Conservation (phyloP, 2,113 vertebrate species). For the Zootoca vivipara region DNA sequence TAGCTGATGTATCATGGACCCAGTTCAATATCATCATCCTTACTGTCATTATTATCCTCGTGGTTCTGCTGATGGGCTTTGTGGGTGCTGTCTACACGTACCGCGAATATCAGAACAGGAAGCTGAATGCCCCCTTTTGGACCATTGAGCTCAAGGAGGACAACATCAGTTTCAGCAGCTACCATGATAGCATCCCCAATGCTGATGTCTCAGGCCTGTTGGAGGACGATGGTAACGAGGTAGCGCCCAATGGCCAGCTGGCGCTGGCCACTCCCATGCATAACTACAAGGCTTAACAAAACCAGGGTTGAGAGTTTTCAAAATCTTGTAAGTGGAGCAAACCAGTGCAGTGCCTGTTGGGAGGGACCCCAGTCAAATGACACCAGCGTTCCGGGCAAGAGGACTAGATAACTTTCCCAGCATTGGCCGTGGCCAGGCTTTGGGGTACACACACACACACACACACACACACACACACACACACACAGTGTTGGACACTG, state of each 20-base stretch:
- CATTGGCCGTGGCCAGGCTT: constrained; percentile 43
- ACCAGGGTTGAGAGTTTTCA: neutral
- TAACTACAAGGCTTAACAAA: constrained; percentile 85
- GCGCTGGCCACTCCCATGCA: constrained; percentile 88
- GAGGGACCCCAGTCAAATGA: neutral
- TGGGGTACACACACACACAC: constrained; percentile 39
- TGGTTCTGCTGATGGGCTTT: constrained; percentile 93
- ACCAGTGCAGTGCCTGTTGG: constrained; percentile 32
- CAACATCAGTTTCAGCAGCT: constrained; percentile 99
- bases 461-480: neutral
- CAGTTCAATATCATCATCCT: constrained; percentile 97
- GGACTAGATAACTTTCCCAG: neutral
- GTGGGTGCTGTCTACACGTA: constrained; percentile 96
- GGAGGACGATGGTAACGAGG: constrained; percentile 92
- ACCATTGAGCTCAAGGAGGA: constrained; percentile 99
- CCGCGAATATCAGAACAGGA: constrained; percentile 95
- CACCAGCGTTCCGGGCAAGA: constrained; percentile 22
- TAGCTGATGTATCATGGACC: constrained; percentile 94
- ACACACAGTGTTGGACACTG: constrained; percentile 6
- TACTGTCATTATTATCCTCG: constrained; percentile 93
- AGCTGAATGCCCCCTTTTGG: constrained; percentile 98
- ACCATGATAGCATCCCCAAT: constrained; percentile 98
- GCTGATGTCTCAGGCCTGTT: constrained; percentile 92
- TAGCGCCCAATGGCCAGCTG: constrained; percentile 92
- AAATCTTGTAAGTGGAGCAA: neutral